Conservation (phyloP, 2,797 vertebrate genomes). For the Melanotaenia parkinsoni region DNA sequence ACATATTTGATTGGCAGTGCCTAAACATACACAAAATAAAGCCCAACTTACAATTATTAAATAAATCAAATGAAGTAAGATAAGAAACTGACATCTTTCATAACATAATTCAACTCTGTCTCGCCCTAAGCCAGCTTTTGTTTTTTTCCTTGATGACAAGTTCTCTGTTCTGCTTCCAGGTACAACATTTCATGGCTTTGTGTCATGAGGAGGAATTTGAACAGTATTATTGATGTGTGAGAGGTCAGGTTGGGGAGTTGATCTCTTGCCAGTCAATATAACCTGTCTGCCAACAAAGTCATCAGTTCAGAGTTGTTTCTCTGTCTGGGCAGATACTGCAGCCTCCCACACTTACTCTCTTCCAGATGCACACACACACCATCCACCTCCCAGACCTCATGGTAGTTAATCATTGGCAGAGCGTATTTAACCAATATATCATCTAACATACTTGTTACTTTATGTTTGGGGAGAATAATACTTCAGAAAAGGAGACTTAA, state of each 20-base stretch:
- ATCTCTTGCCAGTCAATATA: conserved; percentile 72
- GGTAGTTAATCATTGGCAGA: conserved; percentile 63
- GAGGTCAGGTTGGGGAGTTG: conserved; percentile 67
- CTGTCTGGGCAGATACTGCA: conserved; percentile 46
- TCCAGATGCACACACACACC: conserved; percentile 18
- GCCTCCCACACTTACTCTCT: neutral
- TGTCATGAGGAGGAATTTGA: conserved; percentile 51
- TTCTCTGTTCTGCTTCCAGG: conserved; percentile 50
- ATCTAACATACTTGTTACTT: conserved; percentile 33
- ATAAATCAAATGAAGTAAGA: conserved; percentile 20
- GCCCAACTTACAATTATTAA: conserved; percentile 1
- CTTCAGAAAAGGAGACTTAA: conserved; percentile 50
- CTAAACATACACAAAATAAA: conserved; percentile 6
- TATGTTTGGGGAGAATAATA: conserved; percentile 50
- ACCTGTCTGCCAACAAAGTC: conserved; percentile 74
- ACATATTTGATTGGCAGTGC: conserved; percentile 4
- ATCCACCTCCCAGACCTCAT: conserved; percentile 24
- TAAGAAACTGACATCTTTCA: conserved; percentile 14
- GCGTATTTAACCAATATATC: conserved; percentile 46
- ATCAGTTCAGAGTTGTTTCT: conserved; percentile 62
- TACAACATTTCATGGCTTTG: conserved; percentile 45
- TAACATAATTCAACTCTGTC: conserved; percentile 14
- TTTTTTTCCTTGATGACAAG: conserved; percentile 37
- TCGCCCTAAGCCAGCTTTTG: neutral
- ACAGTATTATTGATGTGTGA: conserved; percentile 55